These are phyloP conservation scores for Oegoconia quadripuncta DNA, from an alignment of 2,888 invertebrate genomes.

Conservation along the genomic window DNA sequence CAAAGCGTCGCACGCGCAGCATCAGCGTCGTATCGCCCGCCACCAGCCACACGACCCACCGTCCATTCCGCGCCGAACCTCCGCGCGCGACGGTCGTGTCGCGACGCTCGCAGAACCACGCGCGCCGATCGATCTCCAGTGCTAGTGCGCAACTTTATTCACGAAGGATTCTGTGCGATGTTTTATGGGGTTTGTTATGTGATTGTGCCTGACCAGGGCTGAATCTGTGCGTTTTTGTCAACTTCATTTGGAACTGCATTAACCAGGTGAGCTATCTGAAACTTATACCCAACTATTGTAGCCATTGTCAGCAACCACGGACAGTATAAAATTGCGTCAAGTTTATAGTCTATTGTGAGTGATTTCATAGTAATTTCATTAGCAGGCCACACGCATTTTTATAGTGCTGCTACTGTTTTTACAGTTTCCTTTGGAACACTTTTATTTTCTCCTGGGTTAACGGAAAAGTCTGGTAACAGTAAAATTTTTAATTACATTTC, in stretches of 20 bases:
- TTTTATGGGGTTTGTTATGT: constrained; percentile 65
- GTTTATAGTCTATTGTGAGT: constrained; percentile 49
- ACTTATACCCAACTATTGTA: constrained; percentile 14
- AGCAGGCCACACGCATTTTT: constrained; percentile 25
- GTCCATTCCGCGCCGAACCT: constrained; percentile 66
- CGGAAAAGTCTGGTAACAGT: background rate
- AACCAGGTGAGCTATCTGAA: constrained; percentile 39
- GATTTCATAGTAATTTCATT: constrained; percentile 33
- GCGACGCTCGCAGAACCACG: constrained; percentile 59
- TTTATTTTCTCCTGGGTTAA: background rate
- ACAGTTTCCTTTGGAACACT: constrained; percentile 9
- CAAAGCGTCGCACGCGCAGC: constrained; percentile 6
- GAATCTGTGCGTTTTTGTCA: constrained; percentile 20
- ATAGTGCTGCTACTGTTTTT: constrained; percentile 13
- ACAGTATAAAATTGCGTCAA: constrained; percentile 30
- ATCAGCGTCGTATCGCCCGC: constrained; percentile 26
- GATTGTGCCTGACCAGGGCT: constrained; percentile 53
- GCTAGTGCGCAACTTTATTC: constrained; percentile 45
- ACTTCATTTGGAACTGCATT: constrained; percentile 38
- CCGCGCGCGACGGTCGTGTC: constrained; percentile 68
- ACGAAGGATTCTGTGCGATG: constrained; percentile 50
- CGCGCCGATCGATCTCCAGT: constrained; percentile 42
- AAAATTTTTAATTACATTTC: constrained; percentile 2
- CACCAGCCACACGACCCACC: constrained; percentile 18
- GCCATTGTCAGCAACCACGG: constrained; percentile 12